A percentile compares a stretch with the other conserved stretches of the same genome.
Evolutionary conservation across 2,113 vertebrate species (phyloP).

Genomic region (Lophura nycthemera): DNA sequence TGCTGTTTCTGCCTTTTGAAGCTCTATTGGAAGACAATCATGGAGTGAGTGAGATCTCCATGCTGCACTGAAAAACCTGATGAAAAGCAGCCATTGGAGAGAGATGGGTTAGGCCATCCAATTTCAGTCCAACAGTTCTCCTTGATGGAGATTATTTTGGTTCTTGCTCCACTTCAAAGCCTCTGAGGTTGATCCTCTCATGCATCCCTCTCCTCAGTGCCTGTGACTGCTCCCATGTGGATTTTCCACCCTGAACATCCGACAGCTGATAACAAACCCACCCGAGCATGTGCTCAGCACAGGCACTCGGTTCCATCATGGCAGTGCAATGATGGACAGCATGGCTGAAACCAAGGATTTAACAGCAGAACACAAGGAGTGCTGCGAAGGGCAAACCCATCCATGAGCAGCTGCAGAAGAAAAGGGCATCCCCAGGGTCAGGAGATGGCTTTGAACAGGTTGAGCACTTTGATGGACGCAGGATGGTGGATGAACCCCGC

Average conservation of each 20-base stretch:
- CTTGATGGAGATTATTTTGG: neutral
- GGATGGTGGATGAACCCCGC: neutral
- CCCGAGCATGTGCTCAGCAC: neutral
- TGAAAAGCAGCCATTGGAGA: neutral
- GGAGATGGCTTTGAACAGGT: neutral
- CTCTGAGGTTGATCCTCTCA: neutral
- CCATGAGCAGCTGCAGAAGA: rapidly evolving
- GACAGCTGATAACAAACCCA: neutral
- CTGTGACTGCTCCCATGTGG: neutral
- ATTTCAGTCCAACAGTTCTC: neutral
- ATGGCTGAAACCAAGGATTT: neutral
- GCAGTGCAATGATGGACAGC: neutral
- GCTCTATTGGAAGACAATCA: neutral
- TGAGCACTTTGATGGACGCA: neutral
- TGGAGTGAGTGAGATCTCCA: neutral
- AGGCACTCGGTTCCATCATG: neutral
- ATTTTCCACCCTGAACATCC: too few species aligned
- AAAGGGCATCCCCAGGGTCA: neutral
- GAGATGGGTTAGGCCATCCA: neutral
- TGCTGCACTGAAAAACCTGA: neutral
- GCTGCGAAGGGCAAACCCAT: neutral
- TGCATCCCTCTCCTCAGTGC: neutral
- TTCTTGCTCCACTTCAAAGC: neutral
- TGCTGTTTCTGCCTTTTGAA: neutral
- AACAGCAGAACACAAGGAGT: neutral